Base-by-base conservation (phyloP, 2,797 vertebrate species). In the Takifugu rubripes region DNA sequence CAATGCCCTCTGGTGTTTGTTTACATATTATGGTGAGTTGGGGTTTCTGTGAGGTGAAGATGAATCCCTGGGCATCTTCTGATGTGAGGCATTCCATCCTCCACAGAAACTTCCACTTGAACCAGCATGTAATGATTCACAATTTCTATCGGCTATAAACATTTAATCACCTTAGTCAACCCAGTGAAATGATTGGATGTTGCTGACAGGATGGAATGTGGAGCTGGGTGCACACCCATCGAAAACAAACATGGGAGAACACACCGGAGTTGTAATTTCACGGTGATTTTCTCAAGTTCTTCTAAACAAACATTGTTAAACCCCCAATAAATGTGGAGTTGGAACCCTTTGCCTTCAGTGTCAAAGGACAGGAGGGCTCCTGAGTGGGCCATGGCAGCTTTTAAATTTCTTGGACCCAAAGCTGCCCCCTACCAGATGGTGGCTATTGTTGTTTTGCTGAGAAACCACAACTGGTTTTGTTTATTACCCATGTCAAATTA, bases 1-100 rank as follows among this genome's bases (percentile, higher is more conserved):
- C 70, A 72, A 81, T 81, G 81, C 84, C 82, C 77, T 84, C 77
- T 74, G 76, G 82, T 79, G 75, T 85, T 85, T 84, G 79, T 87
- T 89, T 83, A 87, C 74, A 78, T 73, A 54, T 61, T 49, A 67
- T 9, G 65, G 67, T 64, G 70, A 25, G 70, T 70, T 69, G 67
- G 62, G 74, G 74, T 74, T 74, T 78, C 61, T 59, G 60, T 21
- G 53, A 77, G 72, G 74, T 74, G 64, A 77, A 68, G 64, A 59
- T 61, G 59, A 52, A 61, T 62, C 48, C 50, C 54, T 42, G 50
- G 66, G 63, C 75, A 61, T 76, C 59, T 70, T 63, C 60, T 70
- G 66, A 40, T 12, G 10, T 40, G 36, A 40, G 36, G 36, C 36
- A 14, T 40, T 12, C 3, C 12, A 4, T 40, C 36, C 3, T 40